Percentiles rank a stretch among this genome's conserved stretches.
Conservation (phyloP, 2,888 invertebrate genomes). For the Scelioninae gen. 2 region DNA sequence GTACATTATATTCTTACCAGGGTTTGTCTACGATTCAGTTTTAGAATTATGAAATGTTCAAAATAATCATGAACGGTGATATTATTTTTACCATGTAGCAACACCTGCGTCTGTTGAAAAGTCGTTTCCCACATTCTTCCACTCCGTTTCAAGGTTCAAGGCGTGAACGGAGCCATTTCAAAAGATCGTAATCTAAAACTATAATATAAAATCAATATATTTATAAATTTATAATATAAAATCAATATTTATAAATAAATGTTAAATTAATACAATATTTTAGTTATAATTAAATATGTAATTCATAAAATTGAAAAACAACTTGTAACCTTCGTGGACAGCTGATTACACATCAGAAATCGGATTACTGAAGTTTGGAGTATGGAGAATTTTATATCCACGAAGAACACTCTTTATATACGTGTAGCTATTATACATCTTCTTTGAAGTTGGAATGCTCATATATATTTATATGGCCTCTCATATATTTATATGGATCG, state of each 20-base stretch:
- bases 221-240: no score
- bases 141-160: slow-evolving; percentile 33
- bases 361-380: no score
- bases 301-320: no score
- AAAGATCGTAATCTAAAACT: slow-evolving; percentile 6
- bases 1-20: no score
- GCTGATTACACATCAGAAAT: no score
- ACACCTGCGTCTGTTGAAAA: slow-evolving; percentile 5
- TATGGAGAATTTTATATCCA: slow-evolving; percentile 1
- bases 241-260: no score
- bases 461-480: background rate
- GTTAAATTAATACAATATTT: no score
- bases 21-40: slow-evolving; percentile 7
- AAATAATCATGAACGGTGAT: slow-evolving; percentile 20
- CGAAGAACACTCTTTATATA: slow-evolving; percentile 5
- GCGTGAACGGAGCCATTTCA: slow-evolving; percentile 22
- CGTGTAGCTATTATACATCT: slow-evolving; percentile 5
- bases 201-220: slow-evolving; percentile 2
- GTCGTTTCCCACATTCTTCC: slow-evolving; percentile 19
- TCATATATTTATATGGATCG: slow-evolving; percentile 14
- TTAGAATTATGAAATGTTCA: slow-evolving; percentile 11
- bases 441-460: slow-evolving; percentile 4
- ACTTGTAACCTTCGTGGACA: no score
- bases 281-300: no score
- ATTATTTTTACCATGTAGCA: slow-evolving; percentile 6